Percentiles rank a stretch among this genome's conserved stretches.
phyloP scores from a whole-genome alignment of 2,113 vertebrate species.

The Clarias magur region DNA sequence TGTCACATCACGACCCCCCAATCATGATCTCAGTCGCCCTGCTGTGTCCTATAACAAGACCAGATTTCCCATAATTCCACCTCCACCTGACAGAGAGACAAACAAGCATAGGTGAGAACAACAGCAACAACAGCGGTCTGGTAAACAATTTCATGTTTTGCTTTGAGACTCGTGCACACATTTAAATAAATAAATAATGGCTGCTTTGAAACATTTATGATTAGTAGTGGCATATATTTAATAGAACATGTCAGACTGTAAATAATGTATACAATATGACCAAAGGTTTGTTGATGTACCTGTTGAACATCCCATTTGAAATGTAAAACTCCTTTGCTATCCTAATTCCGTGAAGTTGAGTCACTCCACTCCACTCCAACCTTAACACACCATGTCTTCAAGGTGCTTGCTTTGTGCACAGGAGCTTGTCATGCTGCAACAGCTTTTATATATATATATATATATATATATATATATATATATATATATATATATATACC shows the following conservation, averaged over 20 bases:
- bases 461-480: too few relatives aligned
- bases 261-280: neutral
- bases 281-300: neutral
- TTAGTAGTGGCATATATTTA: neutral
- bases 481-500: too few relatives aligned
- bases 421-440: neutral
- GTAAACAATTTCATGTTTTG: neutral
- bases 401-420: neutral
- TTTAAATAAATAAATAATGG: neutral
- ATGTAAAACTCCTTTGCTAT: neutral
- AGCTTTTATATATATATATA: too few relatives aligned
- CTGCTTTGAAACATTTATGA: neutral
- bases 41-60: slow-evolving; percentile 41
- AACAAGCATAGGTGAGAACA: slow-evolving; percentile 45
- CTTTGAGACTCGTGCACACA: neutral
- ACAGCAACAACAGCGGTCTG: neutral
- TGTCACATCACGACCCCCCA: slow-evolving; percentile 19
- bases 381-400: neutral
- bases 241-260: neutral
- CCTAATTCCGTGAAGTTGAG: neutral
- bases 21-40: slow-evolving; percentile 27
- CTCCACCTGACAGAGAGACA: slow-evolving; percentile 23
- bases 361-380: neutral
- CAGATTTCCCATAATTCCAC: slow-evolving; percentile 48
- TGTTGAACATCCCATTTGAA: neutral